Evolutionary conservation across 2,113 vertebrate genomes (phyloP).

Genomic region (Coptodon bakossiorum): DNA sequence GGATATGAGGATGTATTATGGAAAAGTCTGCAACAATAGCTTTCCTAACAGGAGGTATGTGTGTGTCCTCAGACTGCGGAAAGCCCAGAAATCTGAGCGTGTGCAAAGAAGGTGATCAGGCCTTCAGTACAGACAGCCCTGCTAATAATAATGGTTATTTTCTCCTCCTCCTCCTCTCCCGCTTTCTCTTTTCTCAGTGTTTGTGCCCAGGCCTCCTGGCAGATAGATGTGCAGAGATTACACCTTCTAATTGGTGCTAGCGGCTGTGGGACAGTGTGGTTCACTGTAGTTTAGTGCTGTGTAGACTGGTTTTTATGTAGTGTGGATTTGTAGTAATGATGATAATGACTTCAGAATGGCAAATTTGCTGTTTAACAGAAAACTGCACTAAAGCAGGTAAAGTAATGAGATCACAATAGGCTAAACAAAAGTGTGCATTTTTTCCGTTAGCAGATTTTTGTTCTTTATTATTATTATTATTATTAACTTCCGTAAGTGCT

Average conservation of each 20-base stretch:
- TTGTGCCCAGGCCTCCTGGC: slow-evolving; percentile 55
- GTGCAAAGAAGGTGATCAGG: slow-evolving; percentile 60
- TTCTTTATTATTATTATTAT: background rate
- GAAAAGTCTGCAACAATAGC: slow-evolving; percentile 4
- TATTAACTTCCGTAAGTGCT: background rate
- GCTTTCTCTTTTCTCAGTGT: slow-evolving; percentile 58
- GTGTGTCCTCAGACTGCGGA: background rate
- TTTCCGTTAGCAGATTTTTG: background rate
- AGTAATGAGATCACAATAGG: background rate
- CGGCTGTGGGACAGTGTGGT: slow-evolving; percentile 32
- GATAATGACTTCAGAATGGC: slow-evolving; percentile 12
- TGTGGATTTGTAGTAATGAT: slow-evolving; percentile 36
- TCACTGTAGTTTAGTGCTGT: slow-evolving; percentile 49
- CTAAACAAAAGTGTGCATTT: background rate
- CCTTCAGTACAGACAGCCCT: slow-evolving; percentile 52
- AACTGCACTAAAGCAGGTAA: background rate
- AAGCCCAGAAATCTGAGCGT: background rate
- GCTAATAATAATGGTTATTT: slow-evolving; percentile 61
- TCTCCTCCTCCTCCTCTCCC: slow-evolving; percentile 39
- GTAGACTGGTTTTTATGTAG: slow-evolving; percentile 31
- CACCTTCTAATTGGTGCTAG: slow-evolving; percentile 58
- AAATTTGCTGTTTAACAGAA: background rate
- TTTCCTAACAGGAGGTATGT: slow-evolving; percentile 1
- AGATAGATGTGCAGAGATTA: slow-evolving; percentile 67
- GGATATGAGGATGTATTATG: background rate